These are phyloP conservation scores for Drosophila picticornis DNA, from an alignment of 2,888 invertebrate species.

Conservation along the genomic window DNA sequence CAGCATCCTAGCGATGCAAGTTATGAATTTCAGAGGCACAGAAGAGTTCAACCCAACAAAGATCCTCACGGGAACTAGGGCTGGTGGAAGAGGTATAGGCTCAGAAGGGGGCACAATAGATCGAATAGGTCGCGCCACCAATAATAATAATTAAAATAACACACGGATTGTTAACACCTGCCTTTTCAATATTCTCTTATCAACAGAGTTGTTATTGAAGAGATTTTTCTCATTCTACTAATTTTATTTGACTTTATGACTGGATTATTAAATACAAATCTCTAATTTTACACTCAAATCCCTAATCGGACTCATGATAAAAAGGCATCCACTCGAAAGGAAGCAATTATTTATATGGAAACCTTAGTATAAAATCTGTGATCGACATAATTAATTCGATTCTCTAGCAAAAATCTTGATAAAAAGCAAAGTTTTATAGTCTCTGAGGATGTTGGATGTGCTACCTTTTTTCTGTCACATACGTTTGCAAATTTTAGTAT, in stretches of 20 bases:
- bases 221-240: background rate
- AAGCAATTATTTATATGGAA: background rate
- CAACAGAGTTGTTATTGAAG: background rate
- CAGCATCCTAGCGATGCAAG: too few relatives aligned
- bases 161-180: too few relatives aligned
- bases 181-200: background rate
- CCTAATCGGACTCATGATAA: background rate
- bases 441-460: too few relatives aligned
- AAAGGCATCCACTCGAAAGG: accelerated
- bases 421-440: accelerated
- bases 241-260: background rate
- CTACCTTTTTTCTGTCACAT: too few relatives aligned
- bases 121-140: too few relatives aligned
- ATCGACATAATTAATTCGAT: background rate
- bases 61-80: too few relatives aligned
- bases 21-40: too few relatives aligned
- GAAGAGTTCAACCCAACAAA: too few relatives aligned
- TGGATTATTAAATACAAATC: background rate
- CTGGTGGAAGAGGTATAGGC: too few relatives aligned
- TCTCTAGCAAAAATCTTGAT: background rate
- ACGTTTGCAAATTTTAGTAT: too few relatives aligned
- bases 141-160: too few relatives aligned
- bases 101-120: too few relatives aligned
- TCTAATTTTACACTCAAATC: accelerated
- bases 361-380: background rate